Base-by-base conservation (phyloP, 2,888 invertebrate genomes). In the Athalia rosae region DNA sequence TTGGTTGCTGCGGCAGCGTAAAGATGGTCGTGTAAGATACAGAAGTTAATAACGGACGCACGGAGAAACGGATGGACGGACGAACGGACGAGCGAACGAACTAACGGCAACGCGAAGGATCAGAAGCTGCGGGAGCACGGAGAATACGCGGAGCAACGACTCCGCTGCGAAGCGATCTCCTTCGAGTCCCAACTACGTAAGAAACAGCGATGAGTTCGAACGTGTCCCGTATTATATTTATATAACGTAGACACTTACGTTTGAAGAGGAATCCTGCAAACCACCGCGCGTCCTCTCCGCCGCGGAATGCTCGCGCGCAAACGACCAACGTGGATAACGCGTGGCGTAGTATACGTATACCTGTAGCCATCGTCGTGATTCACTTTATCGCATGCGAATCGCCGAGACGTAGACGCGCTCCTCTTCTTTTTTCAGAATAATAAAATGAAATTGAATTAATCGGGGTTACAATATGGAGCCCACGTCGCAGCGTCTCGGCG, bases 21-120 rank as follows among this genome's bases (percentile, higher is more conserved):
- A 87, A 88, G 87, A 88, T 87, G 85, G 85, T 87, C 85, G 84
- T 84, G 83, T 83, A 80, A 87, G 88, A 88, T 87, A 28, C 28
- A 88, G 85, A 84, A 87, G 87, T 88, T 88, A 88, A 88, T 87
- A 87, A 87, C 86, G 86, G 86, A 83, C 85, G 62, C 15, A 50
- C 7, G 74, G 48, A 50, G 28, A 28, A 74, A 47, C 47, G 28
- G 53, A 71, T n/a, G 58, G 58, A 48, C 73, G 43, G 28, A 59
- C 47, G 69, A 43, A 59, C 73, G 50, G 41, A 50, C 48, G 41
- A 43, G 67, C 15, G 45, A 58, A 58, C 15, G 58, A 28, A 28
- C 28, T 62, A 47, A 61, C 61, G 9, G 5, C 7, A 66, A n/a
- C 6, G 6, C n/a, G 45, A 11, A 67, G 50, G 48, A 50, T 53